These are phyloP conservation scores for Coccyzus lansbergi DNA, from an alignment of 2,797 vertebrate genomes.

Conservation along the genomic window DNA sequence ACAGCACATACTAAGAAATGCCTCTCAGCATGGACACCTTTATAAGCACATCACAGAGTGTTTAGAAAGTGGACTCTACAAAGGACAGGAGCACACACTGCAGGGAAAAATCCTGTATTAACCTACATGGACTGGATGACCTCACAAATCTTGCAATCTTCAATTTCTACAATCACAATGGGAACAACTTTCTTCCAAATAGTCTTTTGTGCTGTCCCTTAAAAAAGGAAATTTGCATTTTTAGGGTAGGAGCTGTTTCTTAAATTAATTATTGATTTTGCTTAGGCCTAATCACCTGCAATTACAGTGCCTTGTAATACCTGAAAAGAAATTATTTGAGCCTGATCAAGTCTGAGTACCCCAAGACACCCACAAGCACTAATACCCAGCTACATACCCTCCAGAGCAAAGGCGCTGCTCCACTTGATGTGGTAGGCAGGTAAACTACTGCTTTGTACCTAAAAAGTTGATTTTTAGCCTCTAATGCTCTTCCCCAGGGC, in stretches of 20 bases:
- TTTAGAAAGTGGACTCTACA: conserved; percentile 32
- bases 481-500: not conserved
- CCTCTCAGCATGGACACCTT: conserved; percentile 62
- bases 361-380: not conserved
- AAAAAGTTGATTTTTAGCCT: not conserved
- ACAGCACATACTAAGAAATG: conserved; percentile 55
- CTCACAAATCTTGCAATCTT: conserved; percentile 35
- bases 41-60: conserved; percentile 27
- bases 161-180: not conserved
- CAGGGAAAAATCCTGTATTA: conserved; percentile 32
- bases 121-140: conserved; percentile 26
- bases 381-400: not conserved
- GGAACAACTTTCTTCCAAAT: conserved; percentile 8
- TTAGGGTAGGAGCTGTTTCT: not conserved
- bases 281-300: conserved; percentile 7
- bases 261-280: conserved; percentile 49
- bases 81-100: conserved; percentile 28
- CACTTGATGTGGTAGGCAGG: not conserved
- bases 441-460: not conserved
- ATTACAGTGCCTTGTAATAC: not conserved
- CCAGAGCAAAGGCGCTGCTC: not conserved
- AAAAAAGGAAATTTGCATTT: not conserved
- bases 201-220: not conserved
- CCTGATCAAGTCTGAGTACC: not conserved
- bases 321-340: not conserved